Evolutionary conservation across 2,888 invertebrate species (phyloP), one percentile per base, ranked within the genome.

Genomic region (Oasisia sp.): DNA sequence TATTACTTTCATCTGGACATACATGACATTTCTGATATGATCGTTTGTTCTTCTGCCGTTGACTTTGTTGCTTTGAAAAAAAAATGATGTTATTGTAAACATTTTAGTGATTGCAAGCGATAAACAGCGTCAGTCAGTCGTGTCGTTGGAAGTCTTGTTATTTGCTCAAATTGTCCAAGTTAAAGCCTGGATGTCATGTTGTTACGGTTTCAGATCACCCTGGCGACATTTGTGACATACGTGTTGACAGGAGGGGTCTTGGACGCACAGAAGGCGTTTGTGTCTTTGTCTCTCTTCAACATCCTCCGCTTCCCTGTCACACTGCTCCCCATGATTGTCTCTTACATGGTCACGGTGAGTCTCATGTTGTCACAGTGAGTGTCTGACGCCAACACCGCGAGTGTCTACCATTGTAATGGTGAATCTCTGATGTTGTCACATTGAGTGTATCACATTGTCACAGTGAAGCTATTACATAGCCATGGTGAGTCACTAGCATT

Each of bases 221-320:
- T 96, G 92, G 96, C 95, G 50, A 95, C 96, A 5, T 96, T 96
- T 94, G 94, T 94, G 9, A 95, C 95, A 3, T 96, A 95, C 92
- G 98, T 99, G 94, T 97, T 98, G 97, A 97, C 98, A 95, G 95
- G 96, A 4, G 97, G 99, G 97, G 97, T 98, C 94, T 97, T 99
- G 96, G 98, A 98, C 97, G 98, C 99, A 95, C 97, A 97, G 97
- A 98, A 97, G 96, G 99, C 99, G 96, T 99, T 99, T 97, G 99
- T 99, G 95, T 98, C 99, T 95, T 97, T 99, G 96, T 98, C 99
- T 96, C 98, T 99, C 96, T 99, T 99, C 97, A 99, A 99, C 97
- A 98, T 99, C 95, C 97, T 99, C 95, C 97, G 99, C 96, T 98
- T 99, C 96, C 99, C 99, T 95, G 97, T 99, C 97, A 98, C 98